Base-by-base conservation (phyloP, 2,888 invertebrate species). In the Lypha dubia region DNA sequence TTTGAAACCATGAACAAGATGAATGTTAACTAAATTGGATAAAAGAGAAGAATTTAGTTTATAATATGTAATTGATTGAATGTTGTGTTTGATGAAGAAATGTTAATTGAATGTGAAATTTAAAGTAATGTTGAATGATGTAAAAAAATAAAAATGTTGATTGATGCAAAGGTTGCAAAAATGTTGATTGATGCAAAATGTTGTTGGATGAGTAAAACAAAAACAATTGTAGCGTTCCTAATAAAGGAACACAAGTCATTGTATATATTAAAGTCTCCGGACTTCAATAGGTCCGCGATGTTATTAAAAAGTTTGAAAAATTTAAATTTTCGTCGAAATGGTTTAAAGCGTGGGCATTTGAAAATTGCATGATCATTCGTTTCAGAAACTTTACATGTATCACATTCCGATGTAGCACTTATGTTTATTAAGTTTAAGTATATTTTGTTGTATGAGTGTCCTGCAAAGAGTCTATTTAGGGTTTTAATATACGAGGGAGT, bases 321-420 rank as follows among this genome's bases (percentile, higher is more conserved):
- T 7, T n/a, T 32, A 17, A 35, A 58, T 11, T 17, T 58, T 0
- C 24, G n/a, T 58, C 56, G 13, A 6, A n/a, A 28, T 7, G 13
- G 4, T 5, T 35, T 8, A 58, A 13, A 58, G 3, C 1, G 32
- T 17, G 38, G 60, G 6, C 20, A 62, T 22, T 62, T 17, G 11
- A 62, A 62, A 15, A 38, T 62, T n/a, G 41, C 1, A 22, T 62
- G 60, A 22, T 62, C 38, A 38, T 62, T 38, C 17, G 38, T 62
- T 3, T 41, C 38, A 11, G 22, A 2, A 15, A 62, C 38, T 15
- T 22, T 22, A 6, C 38, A 62, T 20, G 15, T 15, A 15, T 38
- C 13, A 62, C 60, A 62, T 13, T 22, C 6, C 4, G 60, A n/a
- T 5, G 28, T 28, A 62, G 38, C 20, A 38, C 6, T 22, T 6